These are phyloP conservation scores for Fregata magnificens DNA, from an alignment of 2,113 vertebrate genomes.

Conservation along the genomic window DNA sequence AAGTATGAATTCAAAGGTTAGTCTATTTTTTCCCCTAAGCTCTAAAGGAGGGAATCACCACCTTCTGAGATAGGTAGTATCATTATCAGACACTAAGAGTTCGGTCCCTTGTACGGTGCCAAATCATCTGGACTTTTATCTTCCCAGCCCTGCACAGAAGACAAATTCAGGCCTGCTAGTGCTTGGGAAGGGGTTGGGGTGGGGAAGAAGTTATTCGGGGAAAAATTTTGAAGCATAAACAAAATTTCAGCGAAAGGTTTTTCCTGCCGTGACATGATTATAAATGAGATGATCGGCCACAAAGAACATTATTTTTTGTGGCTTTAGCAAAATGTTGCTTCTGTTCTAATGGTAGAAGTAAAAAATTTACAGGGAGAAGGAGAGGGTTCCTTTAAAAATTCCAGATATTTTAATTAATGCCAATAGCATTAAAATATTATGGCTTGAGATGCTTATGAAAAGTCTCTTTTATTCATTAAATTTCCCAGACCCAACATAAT, in stretches of 20 bases:
- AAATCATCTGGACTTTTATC: slow-evolving; percentile 34
- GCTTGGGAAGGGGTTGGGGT: background rate
- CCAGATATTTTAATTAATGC: slow-evolving; percentile 65
- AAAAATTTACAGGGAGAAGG: slow-evolving; percentile 14
- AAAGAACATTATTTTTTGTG: background rate
- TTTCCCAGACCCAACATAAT: slow-evolving; percentile 60
- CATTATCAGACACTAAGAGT: slow-evolving; percentile 42
- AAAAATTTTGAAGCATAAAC: slow-evolving; percentile 60
- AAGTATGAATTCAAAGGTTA: slow-evolving; percentile 44
- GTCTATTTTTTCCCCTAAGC: background rate
- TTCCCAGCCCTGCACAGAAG: background rate
- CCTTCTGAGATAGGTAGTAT: slow-evolving; percentile 1
- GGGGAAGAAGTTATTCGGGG: background rate
- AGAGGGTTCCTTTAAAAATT: slow-evolving; percentile 41
- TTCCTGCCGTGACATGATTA: background rate
- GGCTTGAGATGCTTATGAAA: slow-evolving; percentile 57
- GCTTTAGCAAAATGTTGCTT: slow-evolving; percentile 5
- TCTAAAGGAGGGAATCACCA: slow-evolving; percentile 27
- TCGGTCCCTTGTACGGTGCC: background rate
- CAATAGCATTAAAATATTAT: slow-evolving; percentile 63
- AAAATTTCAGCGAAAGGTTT: slow-evolving; percentile 42
- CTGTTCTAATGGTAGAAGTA: background rate
- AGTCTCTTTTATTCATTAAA: slow-evolving; percentile 65
- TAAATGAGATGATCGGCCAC: slow-evolving; percentile 43
- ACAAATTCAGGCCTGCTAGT: background rate